phyloP scores from a whole-genome alignment of 2,888 invertebrate genomes.

The Cephus pygmeus region DNA sequence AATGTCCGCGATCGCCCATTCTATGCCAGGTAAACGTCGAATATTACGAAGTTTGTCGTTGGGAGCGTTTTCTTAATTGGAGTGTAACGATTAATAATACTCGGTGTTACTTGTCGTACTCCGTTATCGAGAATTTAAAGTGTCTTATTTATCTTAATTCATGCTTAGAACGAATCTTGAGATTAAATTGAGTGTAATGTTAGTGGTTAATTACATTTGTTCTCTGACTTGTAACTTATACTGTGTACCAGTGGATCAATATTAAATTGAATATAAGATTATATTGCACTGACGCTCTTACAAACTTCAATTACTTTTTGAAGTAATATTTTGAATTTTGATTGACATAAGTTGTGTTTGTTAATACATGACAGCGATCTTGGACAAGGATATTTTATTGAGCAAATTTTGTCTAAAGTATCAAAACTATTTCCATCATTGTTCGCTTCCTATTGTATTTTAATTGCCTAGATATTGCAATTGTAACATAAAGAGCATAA shows the following conservation, averaged over 20 bases:
- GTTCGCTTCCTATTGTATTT: conserved; percentile 10
- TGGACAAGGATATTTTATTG: background rate
- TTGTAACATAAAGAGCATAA: background rate
- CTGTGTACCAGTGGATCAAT: background rate
- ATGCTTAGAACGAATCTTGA: background rate
- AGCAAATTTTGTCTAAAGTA: conserved; percentile 4
- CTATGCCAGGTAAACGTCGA: conserved; percentile 62
- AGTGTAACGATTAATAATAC: background rate
- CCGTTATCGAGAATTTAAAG: background rate
- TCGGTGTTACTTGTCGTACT: background rate
- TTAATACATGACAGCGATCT: background rate
- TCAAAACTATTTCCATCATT: background rate
- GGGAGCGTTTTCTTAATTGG: conserved; percentile 19
- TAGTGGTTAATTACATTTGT: background rate
- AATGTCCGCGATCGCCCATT: conserved; percentile 65
- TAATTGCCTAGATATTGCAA: background rate
- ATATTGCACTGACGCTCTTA: background rate
- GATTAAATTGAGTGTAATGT: background rate
- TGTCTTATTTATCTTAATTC: background rate
- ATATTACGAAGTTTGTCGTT: conserved; percentile 32
- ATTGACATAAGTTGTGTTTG: background rate
- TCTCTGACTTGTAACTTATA: background rate
- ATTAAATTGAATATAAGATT: background rate
- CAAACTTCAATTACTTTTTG: background rate
- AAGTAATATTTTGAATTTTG: background rate